Evolutionary conservation across 2,113 vertebrate species (phyloP).

Genomic region (Marmota flaviventris): DNA sequence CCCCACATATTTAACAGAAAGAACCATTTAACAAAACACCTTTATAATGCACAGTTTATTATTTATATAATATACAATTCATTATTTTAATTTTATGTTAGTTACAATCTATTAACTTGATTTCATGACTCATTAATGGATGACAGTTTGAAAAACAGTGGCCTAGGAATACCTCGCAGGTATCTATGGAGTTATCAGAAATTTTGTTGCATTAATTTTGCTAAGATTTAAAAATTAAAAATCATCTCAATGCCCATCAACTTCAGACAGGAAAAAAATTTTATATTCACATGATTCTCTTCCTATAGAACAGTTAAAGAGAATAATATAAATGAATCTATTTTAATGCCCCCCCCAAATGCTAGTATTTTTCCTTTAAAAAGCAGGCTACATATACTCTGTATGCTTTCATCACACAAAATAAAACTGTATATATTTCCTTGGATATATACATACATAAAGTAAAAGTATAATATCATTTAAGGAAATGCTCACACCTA

Average conservation of each 20-base stretch:
- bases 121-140: neutral
- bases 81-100: conserved; percentile 1
- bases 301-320: neutral
- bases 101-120: neutral
- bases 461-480: neutral
- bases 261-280: neutral
- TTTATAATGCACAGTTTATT: neutral
- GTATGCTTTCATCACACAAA: neutral
- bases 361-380: neutral
- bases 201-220: neutral
- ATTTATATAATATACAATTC: neutral
- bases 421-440: neutral
- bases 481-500: neutral
- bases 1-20: neutral
- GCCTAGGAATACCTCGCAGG: neutral
- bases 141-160: neutral
- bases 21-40: neutral
- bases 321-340: conserved; percentile 21
- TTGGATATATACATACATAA: neutral
- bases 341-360: neutral
- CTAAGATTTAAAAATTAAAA: conserved; percentile 42
- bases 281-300: neutral
- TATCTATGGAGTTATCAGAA: neutral
- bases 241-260: neutral
- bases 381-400: neutral